phyloP scores from a whole-genome alignment of 1,140 invertebrate genomes.

The Galleria mellonella region DNA sequence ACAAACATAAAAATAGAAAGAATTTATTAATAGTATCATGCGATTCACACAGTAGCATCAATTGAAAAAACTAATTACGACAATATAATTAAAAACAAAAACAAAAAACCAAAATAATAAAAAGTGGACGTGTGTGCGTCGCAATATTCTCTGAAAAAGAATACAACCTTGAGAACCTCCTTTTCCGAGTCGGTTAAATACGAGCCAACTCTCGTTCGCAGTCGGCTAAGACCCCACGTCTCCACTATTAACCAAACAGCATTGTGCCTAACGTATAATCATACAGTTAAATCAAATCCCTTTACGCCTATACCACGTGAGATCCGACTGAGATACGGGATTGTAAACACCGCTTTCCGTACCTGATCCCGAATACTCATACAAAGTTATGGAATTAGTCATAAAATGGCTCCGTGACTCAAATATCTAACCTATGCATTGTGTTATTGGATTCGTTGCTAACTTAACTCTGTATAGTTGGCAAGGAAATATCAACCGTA shows the following conservation, averaged over 20 bases:
- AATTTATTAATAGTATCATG: too few relatives aligned
- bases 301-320: constrained; percentile 26
- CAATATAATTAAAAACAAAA: too few relatives aligned
- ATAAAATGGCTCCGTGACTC: constrained; percentile 72
- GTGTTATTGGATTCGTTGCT: not conserved
- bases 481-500: constrained; percentile 5
- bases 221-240: not conserved
- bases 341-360: constrained; percentile 52
- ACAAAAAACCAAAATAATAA: too few relatives aligned
- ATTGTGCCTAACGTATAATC: constrained; percentile 16
- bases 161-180: too few relatives aligned
- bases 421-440: constrained; percentile 66
- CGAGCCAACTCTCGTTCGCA: not conserved
- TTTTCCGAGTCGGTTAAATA: too few relatives aligned
- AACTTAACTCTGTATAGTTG: not conserved
- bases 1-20: too few relatives aligned
- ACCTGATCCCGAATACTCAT: constrained; percentile 68
- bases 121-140: too few relatives aligned
- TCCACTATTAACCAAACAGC: not conserved
- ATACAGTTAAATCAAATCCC: constrained; percentile 50
- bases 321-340: constrained; percentile 45
- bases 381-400: constrained; percentile 74
- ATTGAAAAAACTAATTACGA: too few relatives aligned
- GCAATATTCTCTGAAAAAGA: too few relatives aligned
- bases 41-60: too few relatives aligned